A percentile compares a stretch with the other conserved stretches of the same genome.
phyloP scores from a whole-genome alignment of 2,888 invertebrate genomes.

The Cabera pusaria region DNA sequence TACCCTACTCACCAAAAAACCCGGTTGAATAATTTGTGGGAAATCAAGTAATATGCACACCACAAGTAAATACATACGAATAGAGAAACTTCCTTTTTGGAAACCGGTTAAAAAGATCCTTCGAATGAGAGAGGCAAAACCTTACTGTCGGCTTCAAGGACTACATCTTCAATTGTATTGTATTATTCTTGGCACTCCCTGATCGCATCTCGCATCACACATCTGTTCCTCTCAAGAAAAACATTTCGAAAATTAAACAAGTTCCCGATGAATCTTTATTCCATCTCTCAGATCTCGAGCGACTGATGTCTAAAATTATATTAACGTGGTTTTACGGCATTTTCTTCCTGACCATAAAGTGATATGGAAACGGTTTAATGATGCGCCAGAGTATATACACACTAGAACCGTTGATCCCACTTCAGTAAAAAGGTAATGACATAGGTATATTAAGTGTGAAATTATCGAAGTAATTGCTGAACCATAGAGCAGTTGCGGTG shows the following conservation, averaged over 20 bases:
- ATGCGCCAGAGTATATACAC: slow-evolving; percentile 43
- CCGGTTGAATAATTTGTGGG: too few relatives aligned
- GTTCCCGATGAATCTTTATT: slow-evolving; percentile 37
- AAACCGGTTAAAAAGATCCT: too few relatives aligned
- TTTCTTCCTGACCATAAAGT: slow-evolving; percentile 62
- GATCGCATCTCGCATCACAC: slow-evolving; percentile 8
- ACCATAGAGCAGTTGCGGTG: slow-evolving; percentile 13
- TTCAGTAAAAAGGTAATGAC: slow-evolving; percentile 20
- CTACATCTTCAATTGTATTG: slow-evolving; percentile 15
- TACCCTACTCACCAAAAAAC: too few relatives aligned
- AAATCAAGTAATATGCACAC: too few relatives aligned
- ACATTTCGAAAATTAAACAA: slow-evolving; percentile 34
- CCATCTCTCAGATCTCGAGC: slow-evolving; percentile 46
- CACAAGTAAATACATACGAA: too few relatives aligned
- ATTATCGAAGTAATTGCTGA: slow-evolving; percentile 15
- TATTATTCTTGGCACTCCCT: slow-evolving; percentile 19
- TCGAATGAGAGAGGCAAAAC: too few relatives aligned
- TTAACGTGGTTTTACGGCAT: slow-evolving; percentile 55
- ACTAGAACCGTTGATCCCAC: slow-evolving; percentile 27
- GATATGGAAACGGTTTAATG: slow-evolving; percentile 44
- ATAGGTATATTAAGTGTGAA: slow-evolving; percentile 22
- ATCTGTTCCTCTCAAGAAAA: slow-evolving; percentile 24
- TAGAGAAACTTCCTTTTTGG: too few relatives aligned
- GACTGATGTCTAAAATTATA: slow-evolving; percentile 51
- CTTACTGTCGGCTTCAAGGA: slow-evolving; percentile 27